A percentile compares a stretch with the other conserved stretches of the same genome.
Conservation (phyloP, 2,888 invertebrate genomes). For the Cephus rjabovi region DNA sequence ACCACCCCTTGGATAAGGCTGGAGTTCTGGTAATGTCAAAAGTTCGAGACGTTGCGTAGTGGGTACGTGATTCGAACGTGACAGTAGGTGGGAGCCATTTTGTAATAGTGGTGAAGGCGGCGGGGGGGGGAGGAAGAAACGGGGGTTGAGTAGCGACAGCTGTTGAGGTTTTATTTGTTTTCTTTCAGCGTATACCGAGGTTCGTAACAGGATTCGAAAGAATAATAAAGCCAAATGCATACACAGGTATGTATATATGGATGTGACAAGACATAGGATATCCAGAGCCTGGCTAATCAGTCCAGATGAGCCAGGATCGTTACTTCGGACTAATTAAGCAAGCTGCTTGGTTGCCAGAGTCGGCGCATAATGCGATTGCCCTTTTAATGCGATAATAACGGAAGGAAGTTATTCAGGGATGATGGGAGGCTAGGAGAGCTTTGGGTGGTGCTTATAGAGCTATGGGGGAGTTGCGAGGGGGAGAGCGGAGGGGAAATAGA, state of each 20-base stretch:
- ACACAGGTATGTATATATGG: background rate
- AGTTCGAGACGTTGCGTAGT: conserved; percentile 15
- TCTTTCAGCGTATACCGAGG: background rate
- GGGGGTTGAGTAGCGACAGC: conserved; percentile 2
- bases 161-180: background rate
- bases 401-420: background rate
- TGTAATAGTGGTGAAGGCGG: background rate
- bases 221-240: background rate
- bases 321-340: background rate
- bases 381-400: background rate
- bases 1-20: conserved; percentile 11
- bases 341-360: background rate
- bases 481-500: conserved; percentile 28
- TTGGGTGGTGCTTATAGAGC: conserved; percentile 10
- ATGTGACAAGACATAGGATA: background rate
- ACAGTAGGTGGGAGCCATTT: background rate
- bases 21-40: conserved; percentile 10
- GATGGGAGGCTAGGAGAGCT: background rate
- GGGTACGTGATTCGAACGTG: background rate
- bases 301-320: background rate
- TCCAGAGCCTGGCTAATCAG: background rate
- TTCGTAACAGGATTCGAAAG: background rate
- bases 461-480: conserved; percentile 19
- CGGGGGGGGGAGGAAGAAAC: background rate
- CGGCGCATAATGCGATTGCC: background rate